Conservation (phyloP, 1,140 invertebrate species). For the Octopus sinensis region DNA sequence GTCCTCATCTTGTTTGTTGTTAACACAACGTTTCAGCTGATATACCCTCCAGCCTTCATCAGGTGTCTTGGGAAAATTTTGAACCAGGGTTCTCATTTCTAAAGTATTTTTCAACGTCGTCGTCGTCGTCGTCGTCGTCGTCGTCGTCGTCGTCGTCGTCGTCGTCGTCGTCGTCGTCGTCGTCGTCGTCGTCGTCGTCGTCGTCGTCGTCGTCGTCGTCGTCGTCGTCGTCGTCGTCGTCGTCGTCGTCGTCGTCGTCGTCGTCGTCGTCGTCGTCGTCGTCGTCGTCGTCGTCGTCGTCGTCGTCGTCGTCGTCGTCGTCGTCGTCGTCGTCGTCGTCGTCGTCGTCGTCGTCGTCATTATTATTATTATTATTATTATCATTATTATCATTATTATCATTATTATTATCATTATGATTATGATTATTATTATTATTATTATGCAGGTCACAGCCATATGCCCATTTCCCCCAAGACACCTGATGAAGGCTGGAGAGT, state of each 20-base stretch:
- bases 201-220: constrained; percentile 1
- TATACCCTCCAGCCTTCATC: too few relatives aligned
- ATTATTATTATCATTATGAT: neutral
- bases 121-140: constrained; percentile 1
- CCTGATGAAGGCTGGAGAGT: too few relatives aligned
- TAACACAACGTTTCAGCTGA: too few relatives aligned
- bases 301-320: constrained; percentile 1
- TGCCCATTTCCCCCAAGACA: too few relatives aligned
- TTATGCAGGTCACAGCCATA: neutral
- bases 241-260: constrained; percentile 1
- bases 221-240: constrained; percentile 1
- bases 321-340: constrained; percentile 1
- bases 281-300: constrained; percentile 1
- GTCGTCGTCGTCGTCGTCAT: neutral
- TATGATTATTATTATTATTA: neutral
- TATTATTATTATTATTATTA: neutral
- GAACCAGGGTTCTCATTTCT: too few relatives aligned
- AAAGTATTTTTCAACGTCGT: neutral
- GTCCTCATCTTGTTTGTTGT: too few relatives aligned
- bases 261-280: constrained; percentile 1
- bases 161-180: constrained; percentile 1
- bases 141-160: constrained; percentile 1
- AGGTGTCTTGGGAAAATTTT: too few relatives aligned
- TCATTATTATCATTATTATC: neutral
- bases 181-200: constrained; percentile 1